Evolutionary conservation across 1,140 invertebrate genomes (phyloP).

Genomic region (Lineus longissimus): DNA sequence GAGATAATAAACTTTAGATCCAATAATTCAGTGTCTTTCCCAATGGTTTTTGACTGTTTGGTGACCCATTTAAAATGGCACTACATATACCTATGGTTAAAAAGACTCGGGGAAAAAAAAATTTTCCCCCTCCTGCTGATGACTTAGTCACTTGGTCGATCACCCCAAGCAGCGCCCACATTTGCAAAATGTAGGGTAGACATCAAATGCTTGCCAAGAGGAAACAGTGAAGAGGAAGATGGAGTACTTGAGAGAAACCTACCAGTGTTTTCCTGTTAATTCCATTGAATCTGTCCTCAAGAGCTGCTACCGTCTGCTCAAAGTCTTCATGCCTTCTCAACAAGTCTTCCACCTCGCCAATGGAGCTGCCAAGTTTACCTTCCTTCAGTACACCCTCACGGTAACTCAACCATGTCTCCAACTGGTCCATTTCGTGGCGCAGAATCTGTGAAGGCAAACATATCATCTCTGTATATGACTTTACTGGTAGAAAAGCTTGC

Average conservation of each 20-base stretch:
- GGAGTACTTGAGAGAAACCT: too few species aligned
- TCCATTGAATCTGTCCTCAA: conserved; percentile 94
- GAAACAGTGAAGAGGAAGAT: too few species aligned
- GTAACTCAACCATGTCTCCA: conserved; percentile 96
- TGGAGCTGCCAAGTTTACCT: conserved; percentile 89
- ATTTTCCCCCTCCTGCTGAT: too few species aligned
- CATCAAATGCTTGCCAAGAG: too few species aligned
- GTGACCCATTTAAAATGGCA: too few species aligned
- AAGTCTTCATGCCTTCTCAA: conserved; percentile 99
- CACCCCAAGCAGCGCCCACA: too few species aligned
- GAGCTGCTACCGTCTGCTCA: conserved; percentile 93
- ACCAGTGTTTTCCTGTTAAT: conserved; percentile 81
- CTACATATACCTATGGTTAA: too few species aligned
- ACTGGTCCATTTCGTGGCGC: conserved; percentile 86
- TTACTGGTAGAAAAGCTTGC: not conserved
- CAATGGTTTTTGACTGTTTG: not conserved
- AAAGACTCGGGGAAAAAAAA: too few species aligned
- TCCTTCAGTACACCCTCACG: conserved; percentile 91
- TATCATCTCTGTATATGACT: not conserved
- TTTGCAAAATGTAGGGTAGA: too few species aligned
- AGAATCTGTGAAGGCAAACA: conserved; percentile 60
- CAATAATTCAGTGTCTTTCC: too few species aligned
- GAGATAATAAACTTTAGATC: too few species aligned
- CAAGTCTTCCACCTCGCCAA: conserved; percentile 94
- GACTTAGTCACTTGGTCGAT: too few species aligned